Evolutionary conservation across 1,140 invertebrate genomes (phyloP).

Genomic region (Cydia fagiglandana): DNA sequence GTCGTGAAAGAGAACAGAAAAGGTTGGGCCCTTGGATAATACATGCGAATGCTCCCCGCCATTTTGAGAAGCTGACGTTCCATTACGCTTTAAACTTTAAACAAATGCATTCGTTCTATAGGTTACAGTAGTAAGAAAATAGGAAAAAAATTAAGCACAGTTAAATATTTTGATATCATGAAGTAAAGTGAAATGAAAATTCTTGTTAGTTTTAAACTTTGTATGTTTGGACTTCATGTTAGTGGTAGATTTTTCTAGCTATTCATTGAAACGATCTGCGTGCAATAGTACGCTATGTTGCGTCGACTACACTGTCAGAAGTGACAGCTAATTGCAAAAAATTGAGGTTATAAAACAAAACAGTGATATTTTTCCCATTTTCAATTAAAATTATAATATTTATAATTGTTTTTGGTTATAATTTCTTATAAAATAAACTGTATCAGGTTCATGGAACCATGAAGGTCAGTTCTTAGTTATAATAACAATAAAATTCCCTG

Average conservation of each 20-base stretch:
- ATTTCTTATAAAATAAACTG: neutral
- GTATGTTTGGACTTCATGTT: no score
- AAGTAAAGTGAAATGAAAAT: no score
- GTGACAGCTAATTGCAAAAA: neutral
- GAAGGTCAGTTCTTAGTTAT: neutral
- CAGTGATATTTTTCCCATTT: neutral
- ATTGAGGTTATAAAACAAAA: conserved; percentile 12
- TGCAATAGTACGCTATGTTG: neutral
- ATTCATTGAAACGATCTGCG: neutral
- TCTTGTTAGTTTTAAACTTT: no score
- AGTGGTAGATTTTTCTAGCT: neutral
- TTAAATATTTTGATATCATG: no score
- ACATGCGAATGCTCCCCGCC: no score
- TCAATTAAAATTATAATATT: neutral
- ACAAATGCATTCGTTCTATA: no score
- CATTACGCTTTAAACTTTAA: no score
- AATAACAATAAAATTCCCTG: neutral
- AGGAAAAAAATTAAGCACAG: no score
- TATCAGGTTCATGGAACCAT: neutral
- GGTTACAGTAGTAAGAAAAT: no score
- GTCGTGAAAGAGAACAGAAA: no score
- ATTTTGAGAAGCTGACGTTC: no score
- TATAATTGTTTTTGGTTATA: neutral
- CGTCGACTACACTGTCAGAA: neutral
- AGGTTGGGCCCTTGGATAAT: no score